phyloP scores from a whole-genome alignment of 1,140 invertebrate genomes.

The Hyposmocoma kahamanoa region DNA sequence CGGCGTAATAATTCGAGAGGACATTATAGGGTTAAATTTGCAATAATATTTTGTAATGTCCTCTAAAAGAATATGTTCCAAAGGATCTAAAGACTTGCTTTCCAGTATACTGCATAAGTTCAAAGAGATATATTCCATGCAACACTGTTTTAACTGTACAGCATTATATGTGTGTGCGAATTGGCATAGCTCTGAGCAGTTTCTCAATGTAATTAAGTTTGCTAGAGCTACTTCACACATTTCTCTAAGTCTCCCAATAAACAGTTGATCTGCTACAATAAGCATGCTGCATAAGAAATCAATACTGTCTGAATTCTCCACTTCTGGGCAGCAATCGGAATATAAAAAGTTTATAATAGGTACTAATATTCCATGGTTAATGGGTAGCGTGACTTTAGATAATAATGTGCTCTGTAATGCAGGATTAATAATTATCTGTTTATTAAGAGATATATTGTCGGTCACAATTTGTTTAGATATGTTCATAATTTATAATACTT shows the following conservation, averaged over 20 bases:
- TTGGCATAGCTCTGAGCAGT: slow-evolving; percentile 80
- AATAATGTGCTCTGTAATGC: slow-evolving; percentile 60
- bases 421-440: slow-evolving; percentile 8
- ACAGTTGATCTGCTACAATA: slow-evolving; percentile 81
- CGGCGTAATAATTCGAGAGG: slow-evolving; percentile 77
- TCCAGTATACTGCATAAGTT: slow-evolving; percentile 82
- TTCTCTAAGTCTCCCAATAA: slow-evolving; percentile 78
- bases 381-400: slow-evolving; percentile 65
- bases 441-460: no score
- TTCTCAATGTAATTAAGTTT: slow-evolving; percentile 78
- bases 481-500: no score
- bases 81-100: slow-evolving; percentile 73
- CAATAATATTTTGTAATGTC: slow-evolving; percentile 78
- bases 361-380: slow-evolving; percentile 71
- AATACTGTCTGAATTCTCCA: slow-evolving; percentile 74
- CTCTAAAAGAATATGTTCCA: slow-evolving; percentile 75
- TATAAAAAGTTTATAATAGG: slow-evolving; percentile 81
- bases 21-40: slow-evolving; percentile 70
- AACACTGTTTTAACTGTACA: slow-evolving; percentile 77
- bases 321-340: slow-evolving; percentile 75
- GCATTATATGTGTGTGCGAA: slow-evolving; percentile 81
- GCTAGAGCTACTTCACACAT: slow-evolving; percentile 79
- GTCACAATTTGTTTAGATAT: no score
- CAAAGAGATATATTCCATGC: slow-evolving; percentile 81
- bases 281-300: slow-evolving; percentile 78